phyloP scores from a whole-genome alignment of 2,113 vertebrate species.

The Bettongia penicillata region DNA sequence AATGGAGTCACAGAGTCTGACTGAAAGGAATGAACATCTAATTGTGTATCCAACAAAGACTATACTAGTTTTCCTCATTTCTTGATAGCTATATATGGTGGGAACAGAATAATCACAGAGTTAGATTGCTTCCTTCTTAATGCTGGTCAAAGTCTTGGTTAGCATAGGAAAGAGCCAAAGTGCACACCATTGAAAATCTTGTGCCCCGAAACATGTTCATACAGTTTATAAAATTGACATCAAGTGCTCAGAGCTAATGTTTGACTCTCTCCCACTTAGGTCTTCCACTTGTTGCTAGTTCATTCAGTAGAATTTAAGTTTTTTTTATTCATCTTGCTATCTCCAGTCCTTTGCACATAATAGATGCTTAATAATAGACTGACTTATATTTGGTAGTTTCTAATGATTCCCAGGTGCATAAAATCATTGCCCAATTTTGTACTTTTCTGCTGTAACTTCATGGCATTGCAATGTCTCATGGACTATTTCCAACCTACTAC shows the following conservation, averaged over 20 bases:
- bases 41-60: neutral
- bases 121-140: slow-evolving; percentile 36
- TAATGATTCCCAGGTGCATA: neutral
- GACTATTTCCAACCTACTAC: neutral
- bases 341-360: neutral
- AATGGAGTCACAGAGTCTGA: too few species aligned
- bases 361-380: neutral
- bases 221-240: slow-evolving; percentile 1
- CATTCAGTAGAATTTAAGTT: neutral
- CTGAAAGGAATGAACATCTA: neutral
- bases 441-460: neutral
- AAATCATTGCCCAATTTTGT: neutral
- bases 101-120: slow-evolving; percentile 2
- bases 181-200: neutral
- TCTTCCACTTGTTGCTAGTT: neutral
- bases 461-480: neutral
- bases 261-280: neutral
- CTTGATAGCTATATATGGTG: slow-evolving; percentile 28
- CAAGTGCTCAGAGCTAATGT: slow-evolving; percentile 3
- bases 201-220: slow-evolving; percentile 7
- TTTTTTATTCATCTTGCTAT: neutral
- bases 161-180: neutral
- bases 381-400: neutral
- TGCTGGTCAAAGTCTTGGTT: slow-evolving; percentile 9
- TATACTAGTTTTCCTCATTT: neutral